Conservation (phyloP, 2,888 invertebrate genomes). For the Phyllotreta cruciferae region DNA sequence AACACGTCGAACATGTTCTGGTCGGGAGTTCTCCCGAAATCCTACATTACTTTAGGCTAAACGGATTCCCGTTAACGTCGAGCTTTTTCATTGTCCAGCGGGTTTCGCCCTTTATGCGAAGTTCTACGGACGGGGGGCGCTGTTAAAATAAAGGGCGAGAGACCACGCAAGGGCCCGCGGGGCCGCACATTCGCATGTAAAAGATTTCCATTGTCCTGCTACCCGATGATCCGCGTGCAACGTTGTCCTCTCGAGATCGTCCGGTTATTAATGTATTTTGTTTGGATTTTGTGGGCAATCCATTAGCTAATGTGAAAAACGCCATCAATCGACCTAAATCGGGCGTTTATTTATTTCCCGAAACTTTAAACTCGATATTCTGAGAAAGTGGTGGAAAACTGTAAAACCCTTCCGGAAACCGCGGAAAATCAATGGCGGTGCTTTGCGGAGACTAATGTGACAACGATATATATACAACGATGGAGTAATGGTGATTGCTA, state of each 20-base stretch:
- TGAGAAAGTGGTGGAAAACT: neutral
- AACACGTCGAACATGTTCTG: neutral
- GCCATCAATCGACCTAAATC: too few relatives aligned
- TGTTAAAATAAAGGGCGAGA: slow-evolving; percentile 27
- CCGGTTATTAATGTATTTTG: too few relatives aligned
- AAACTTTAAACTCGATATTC: slow-evolving; percentile 12
- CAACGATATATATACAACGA: slow-evolving; percentile 38
- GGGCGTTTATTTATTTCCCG: neutral
- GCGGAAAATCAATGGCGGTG: slow-evolving; percentile 37
- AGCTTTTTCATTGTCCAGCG: slow-evolving; percentile 27
- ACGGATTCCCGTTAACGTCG: slow-evolving; percentile 15
- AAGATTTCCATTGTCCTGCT: slow-evolving; percentile 28
- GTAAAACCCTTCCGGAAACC: slow-evolving; percentile 20
- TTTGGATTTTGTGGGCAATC: too few relatives aligned
- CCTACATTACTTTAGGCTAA: slow-evolving; percentile 18
- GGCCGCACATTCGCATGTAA: slow-evolving; percentile 28
- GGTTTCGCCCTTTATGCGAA: slow-evolving; percentile 25
- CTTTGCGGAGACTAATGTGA: slow-evolving; percentile 40
- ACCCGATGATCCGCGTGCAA: slow-evolving; percentile 20
- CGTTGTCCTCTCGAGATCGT: too few relatives aligned
- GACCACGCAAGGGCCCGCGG: slow-evolving; percentile 23
- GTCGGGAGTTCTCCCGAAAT: slow-evolving; percentile 17
- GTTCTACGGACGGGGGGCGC: slow-evolving; percentile 10
- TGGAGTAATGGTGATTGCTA: slow-evolving; percentile 30
- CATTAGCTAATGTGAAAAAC: neutral